Percentiles rank a stretch among this genome's conserved stretches.
Conservation (phyloP, 1,140 invertebrate species). For the Ostrea denselamellosa region DNA sequence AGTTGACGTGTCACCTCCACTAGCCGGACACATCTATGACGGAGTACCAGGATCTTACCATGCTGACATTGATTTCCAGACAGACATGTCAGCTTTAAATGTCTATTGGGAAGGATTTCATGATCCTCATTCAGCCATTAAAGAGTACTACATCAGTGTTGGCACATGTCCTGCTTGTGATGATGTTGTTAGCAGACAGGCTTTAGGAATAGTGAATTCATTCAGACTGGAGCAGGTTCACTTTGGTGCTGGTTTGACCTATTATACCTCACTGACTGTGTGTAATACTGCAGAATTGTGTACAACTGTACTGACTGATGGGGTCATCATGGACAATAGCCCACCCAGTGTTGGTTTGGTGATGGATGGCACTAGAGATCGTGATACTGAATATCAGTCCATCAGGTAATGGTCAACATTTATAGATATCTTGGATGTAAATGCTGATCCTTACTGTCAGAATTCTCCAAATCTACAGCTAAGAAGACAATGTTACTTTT, state of each 20-base stretch:
- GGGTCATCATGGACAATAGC: conserved; percentile 59
- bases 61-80: conserved; percentile 49
- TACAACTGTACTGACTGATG: conserved; percentile 58
- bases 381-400: conserved; percentile 61
- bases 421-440: background rate
- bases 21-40: conserved; percentile 60
- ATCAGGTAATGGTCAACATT: conserved; percentile 47
- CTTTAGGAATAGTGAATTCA: conserved; percentile 43
- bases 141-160: conserved; percentile 53
- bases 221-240: conserved; percentile 38
- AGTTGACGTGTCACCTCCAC: conserved; percentile 47
- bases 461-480: background rate
- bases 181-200: conserved; percentile 52
- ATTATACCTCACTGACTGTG: conserved; percentile 57
- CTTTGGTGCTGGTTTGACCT: conserved; percentile 51
- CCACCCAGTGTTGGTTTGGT: conserved; percentile 52
- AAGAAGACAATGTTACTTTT: background rate
- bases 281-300: conserved; percentile 61
- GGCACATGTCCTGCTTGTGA: conserved; percentile 60
- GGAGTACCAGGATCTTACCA: background rate
- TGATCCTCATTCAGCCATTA: conserved; percentile 56
- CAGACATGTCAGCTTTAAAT: conserved; percentile 34
- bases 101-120: conserved; percentile 60
- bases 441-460: background rate
- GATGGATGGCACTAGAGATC: conserved; percentile 53